Evolutionary conservation across 1,140 invertebrate species (phyloP).

Genomic region (Drosophila oshimai): DNA sequence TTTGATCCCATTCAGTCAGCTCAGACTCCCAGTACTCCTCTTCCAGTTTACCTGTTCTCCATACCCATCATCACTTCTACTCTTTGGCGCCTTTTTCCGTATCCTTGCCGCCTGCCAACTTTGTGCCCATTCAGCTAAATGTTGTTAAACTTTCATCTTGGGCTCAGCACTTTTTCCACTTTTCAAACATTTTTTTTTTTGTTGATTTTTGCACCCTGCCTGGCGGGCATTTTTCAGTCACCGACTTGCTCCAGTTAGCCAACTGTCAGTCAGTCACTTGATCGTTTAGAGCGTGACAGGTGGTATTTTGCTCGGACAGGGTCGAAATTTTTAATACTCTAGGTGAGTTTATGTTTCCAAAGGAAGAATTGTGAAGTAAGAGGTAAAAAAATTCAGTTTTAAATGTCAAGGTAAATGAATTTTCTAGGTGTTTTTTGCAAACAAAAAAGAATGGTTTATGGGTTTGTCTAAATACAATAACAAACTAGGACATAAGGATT

Average conservation of each 20-base stretch:
- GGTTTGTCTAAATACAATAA: no score
- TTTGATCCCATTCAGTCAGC: conserved; percentile 74
- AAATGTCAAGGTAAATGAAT: no score
- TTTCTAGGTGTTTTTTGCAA: no score
- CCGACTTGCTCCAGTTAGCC: conserved; percentile 49
- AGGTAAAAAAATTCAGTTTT: no score
- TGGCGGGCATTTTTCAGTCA: conserved; percentile 43
- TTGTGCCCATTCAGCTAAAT: conserved; percentile 68
- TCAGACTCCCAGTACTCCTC: not conserved
- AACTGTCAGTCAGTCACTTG: conserved; percentile 45
- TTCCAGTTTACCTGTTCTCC: not conserved
- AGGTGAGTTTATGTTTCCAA: not conserved
- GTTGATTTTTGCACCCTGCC: conserved; percentile 1
- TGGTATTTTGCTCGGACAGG: not conserved
- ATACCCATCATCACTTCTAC: not conserved
- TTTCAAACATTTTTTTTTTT: conserved; percentile 27
- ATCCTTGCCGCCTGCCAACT: conserved; percentile 22
- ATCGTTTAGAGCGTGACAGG: conserved; percentile 35
- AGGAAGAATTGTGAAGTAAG: no score
- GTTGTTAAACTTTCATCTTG: conserved; percentile 68
- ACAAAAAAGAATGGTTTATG: no score
- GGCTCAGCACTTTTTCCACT: conserved; percentile 59
- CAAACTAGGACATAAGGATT: no score
- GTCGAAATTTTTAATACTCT: conserved; percentile 1
- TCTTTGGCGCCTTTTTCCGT: conserved; percentile 9